Conservation (phyloP, 64 coral and sea anemone species). For the Anthopleura sola region DNA sequence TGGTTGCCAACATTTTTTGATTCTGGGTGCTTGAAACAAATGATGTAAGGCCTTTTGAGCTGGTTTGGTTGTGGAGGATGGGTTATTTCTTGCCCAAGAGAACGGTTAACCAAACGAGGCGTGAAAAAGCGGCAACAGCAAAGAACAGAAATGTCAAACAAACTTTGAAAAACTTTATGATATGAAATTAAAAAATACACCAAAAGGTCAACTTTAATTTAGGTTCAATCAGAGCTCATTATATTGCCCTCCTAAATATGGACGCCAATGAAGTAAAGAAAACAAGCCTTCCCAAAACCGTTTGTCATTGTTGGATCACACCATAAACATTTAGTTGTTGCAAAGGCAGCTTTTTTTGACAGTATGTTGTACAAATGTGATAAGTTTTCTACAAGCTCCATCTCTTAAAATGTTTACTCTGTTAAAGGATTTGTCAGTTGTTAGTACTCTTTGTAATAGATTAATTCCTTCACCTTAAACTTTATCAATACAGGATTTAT, state of each 20-base stretch:
- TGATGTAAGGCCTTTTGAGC: neutral
- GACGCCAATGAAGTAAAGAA: neutral
- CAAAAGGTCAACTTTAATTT: slow-evolving; percentile 32
- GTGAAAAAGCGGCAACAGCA: slow-evolving; percentile 24
- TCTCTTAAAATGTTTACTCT: slow-evolving; percentile 29
- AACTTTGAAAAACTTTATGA: slow-evolving; percentile 34
- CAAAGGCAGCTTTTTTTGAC: neutral
- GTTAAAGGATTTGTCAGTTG: slow-evolving; percentile 22
- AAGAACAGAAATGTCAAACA: slow-evolving; percentile 29
- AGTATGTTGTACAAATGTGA: slow-evolving; percentile 11
- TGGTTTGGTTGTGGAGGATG: neutral
- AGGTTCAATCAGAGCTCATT: slow-evolving; percentile 23
- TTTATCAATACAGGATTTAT: slow-evolving; percentile 14
- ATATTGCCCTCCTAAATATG: neutral
- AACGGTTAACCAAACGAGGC: slow-evolving; percentile 6
- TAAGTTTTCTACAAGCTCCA: slow-evolving; percentile 7
- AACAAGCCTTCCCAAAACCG: neutral
- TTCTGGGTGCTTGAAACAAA: neutral
- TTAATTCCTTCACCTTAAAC: slow-evolving; percentile 1
- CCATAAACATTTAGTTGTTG: neutral
- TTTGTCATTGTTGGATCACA: neutral
- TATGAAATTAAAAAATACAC: slow-evolving; percentile 31
- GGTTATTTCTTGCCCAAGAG: neutral
- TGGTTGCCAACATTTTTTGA: neutral
- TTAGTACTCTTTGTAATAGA: slow-evolving; percentile 22